A percentile compares a stretch with the other conserved stretches of the same genome.
Evolutionary conservation across 1,140 invertebrate genomes (phyloP).

Genomic region (Fopius arisanus): DNA sequence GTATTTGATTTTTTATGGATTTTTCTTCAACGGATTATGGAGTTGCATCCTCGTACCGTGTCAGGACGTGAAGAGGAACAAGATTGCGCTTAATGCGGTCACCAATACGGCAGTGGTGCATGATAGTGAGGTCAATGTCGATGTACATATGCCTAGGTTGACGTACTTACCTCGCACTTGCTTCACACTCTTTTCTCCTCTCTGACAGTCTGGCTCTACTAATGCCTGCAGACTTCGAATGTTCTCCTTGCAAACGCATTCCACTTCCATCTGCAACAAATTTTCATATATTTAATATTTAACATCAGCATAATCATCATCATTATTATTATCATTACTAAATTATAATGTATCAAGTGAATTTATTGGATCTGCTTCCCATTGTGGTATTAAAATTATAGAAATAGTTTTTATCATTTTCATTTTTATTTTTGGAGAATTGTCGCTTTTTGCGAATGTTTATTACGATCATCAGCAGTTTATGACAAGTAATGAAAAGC

Average conservation of each 20-base stretch:
- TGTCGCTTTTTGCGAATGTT: no score
- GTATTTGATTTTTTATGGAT: neutral
- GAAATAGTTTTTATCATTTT: no score
- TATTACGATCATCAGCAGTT: no score
- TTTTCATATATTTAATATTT: neutral
- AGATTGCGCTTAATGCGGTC: slow-evolving; percentile 41
- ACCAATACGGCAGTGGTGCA: slow-evolving; percentile 43
- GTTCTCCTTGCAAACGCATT: slow-evolving; percentile 79
- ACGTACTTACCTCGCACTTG: slow-evolving; percentile 61
- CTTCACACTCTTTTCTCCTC: slow-evolving; percentile 57
- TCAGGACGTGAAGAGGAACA: slow-evolving; percentile 37
- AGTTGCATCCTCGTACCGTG: neutral
- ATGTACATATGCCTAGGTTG: slow-evolving; percentile 29
- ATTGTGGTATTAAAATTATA: no score
- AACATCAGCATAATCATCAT: neutral
- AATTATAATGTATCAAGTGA: no score
- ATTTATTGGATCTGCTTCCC: no score
- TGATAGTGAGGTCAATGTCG: slow-evolving; percentile 30
- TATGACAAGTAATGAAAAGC: no score
- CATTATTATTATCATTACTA: no score
- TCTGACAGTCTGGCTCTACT: slow-evolving; percentile 60
- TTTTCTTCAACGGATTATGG: neutral
- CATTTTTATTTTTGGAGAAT: no score
- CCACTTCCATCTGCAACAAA: slow-evolving; percentile 75
- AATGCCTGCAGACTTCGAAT: slow-evolving; percentile 72